Percentiles rank a stretch among this genome's conserved stretches.
These are phyloP conservation scores for Myocastor coypus DNA, from an alignment of 2,113 vertebrate genomes.

Conservation along the genomic window DNA sequence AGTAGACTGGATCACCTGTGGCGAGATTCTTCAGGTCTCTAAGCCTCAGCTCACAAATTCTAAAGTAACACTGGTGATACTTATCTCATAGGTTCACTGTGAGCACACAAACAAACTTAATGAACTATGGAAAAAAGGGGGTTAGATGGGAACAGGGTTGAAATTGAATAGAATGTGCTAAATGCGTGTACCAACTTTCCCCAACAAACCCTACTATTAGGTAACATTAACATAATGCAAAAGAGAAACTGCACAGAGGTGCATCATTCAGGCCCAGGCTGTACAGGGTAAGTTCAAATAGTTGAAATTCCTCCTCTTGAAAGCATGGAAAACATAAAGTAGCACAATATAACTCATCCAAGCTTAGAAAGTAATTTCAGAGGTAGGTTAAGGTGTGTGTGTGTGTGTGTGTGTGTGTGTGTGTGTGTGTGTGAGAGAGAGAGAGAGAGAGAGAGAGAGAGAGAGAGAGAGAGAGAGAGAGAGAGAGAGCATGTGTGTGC, in stretches of 20 bases:
- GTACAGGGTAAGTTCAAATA: neutral
- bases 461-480: no score
- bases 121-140: neutral
- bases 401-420: neutral
- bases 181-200: neutral
- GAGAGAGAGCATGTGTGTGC: neutral
- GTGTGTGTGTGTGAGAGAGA: neutral
- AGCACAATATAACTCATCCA: neutral
- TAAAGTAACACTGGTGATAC: neutral
- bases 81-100: conserved; percentile 1
- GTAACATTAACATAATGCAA: neutral
- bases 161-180: no score
- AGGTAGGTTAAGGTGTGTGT: neutral
- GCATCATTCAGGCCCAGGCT: neutral
- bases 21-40: neutral
- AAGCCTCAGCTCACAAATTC: neutral
- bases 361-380: neutral
- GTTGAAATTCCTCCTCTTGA: neutral
- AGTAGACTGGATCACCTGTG: neutral
- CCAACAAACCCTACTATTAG: neutral
- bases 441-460: no score
- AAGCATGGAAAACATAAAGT: neutral
- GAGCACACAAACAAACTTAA: neutral
- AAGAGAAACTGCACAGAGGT: neutral
- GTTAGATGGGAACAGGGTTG: neutral